Conservation (phyloP, 2,888 invertebrate genomes). For the Phyllotreta cruciferae region DNA sequence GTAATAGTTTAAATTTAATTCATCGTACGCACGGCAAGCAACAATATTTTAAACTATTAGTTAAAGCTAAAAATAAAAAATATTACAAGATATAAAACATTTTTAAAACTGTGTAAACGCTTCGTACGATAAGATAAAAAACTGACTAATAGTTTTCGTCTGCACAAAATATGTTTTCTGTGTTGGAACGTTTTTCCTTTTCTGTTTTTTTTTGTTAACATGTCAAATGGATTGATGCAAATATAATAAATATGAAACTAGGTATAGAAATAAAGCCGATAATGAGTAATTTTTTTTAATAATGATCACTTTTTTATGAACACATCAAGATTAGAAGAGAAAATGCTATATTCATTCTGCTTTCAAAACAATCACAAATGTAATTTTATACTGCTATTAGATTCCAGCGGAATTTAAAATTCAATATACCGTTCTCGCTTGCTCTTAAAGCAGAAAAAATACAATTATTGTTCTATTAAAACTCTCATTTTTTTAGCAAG, state of each 20-base stretch:
- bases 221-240: conserved; percentile 41
- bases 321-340: conserved; percentile 47
- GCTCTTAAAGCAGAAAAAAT: conserved; percentile 36
- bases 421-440: not conserved
- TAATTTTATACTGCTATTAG: no score
- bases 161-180: not conserved
- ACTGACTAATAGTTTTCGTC: no score
- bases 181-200: not conserved
- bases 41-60: no score
- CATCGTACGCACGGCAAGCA: no score
- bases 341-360: conserved; percentile 23
- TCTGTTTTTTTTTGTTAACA: conserved; percentile 34
- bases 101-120: no score
- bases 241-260: conserved; percentile 18
- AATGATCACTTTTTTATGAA: conserved; percentile 46
- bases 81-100: no score
- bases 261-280: conserved; percentile 38
- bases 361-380: not conserved
- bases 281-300: conserved; percentile 37
- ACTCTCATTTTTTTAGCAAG: conserved; percentile 34
- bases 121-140: no score
- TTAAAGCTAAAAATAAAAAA: no score
- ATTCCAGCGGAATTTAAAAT: no score
- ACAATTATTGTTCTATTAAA: conserved; percentile 29
- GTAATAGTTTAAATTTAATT: no score